Base-by-base conservation (phyloP, 1,140 invertebrate genomes). In the Drosophila tristis region DNA sequence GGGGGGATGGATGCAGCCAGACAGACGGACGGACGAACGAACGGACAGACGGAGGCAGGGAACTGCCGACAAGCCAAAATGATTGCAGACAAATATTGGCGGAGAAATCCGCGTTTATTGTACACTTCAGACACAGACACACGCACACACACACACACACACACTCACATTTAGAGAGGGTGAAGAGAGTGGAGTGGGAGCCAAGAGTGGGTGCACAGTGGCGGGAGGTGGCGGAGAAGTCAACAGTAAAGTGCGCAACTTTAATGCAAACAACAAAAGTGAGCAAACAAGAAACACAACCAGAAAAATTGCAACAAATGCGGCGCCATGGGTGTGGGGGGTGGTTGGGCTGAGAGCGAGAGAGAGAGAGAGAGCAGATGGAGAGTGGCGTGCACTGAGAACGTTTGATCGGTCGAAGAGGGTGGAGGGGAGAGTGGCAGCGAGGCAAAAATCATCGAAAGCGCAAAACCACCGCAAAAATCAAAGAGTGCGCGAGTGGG, bases 31-130 rank as follows among this genome's bases (percentile, higher is more conserved):
- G 23, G 4, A 59, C n/a, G 16, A 25, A 1, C 5, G 5, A 31
- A 4, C 59, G 42, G 54, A 39, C 57, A 13, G 23, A 25, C 20
- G 5, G 25, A 23, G 60, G 31, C 60, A 56, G 55, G 55, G 60
- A 76, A 74, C 70, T 74, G 73, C 59, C 71, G 81, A 51, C 80
- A 84, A 77, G 80, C 81, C 81, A 62, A 85, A 85, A 85, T 85
- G 80, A 85, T 85, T 85, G 80, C 80, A 78, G 80, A 80, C 80
- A 85, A 85, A 85, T 85, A 85, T 85, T 85, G 81, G 77, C 81
- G 66, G 81, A 70, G 78, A 85, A 74, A 85, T 85, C 77, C 80
- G 80, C 81, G 80, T 85, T 85, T 85, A 85, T 85, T 85, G 80
- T 85, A 61, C 81, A 86, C 81, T 85, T 85, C 71, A 84, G 77